Evolutionary conservation across 2,113 vertebrate species (phyloP).

Genomic region (Mugil cephalus): DNA sequence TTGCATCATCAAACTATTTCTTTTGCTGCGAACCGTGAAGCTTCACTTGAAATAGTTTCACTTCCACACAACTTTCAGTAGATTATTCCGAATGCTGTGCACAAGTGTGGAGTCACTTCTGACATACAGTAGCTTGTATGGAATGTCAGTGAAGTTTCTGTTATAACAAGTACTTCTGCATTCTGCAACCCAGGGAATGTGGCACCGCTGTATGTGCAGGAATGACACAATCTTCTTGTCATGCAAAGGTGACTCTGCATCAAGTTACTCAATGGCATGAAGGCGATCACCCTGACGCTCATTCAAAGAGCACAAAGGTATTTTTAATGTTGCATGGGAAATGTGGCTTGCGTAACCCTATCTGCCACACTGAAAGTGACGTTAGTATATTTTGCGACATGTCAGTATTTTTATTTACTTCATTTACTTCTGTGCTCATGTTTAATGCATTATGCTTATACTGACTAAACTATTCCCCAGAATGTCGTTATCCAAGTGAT

Average conservation of each 20-base stretch:
- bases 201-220: not conserved
- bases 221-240: slow-evolving; percentile 29
- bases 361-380: not conserved
- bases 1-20: no score
- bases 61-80: no score
- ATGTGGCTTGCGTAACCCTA: not conserved
- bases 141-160: slow-evolving; percentile 19
- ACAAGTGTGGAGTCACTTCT: not conserved
- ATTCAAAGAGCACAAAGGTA: not conserved
- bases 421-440: not conserved
- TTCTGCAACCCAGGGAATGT: slow-evolving; percentile 41
- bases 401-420: not conserved
- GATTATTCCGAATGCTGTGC: not conserved
- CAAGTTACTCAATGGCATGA: not conserved
- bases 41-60: not conserved
- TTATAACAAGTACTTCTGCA: slow-evolving; percentile 37
- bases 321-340: not conserved
- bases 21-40: not conserved
- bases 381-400: not conserved
- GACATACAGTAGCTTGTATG: not conserved
- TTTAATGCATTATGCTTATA: not conserved
- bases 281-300: not conserved
- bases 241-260: not conserved
- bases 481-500: no score
- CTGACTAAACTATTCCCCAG: not conserved